Evolutionary conservation across 2,888 invertebrate genomes (phyloP).

Genomic region (Mimachlamys varia): DNA sequence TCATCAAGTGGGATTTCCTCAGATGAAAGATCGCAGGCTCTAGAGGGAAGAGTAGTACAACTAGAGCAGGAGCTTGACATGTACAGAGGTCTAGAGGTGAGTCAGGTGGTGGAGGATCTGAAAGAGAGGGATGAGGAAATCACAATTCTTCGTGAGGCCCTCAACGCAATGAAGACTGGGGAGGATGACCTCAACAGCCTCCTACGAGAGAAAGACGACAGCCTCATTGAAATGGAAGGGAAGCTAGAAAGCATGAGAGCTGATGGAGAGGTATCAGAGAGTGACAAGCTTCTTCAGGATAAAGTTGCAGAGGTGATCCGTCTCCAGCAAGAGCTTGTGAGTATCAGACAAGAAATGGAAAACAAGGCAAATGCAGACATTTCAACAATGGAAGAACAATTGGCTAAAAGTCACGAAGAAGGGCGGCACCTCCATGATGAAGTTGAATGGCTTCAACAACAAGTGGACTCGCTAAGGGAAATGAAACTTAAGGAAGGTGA

Average conservation of each 20-base stretch:
- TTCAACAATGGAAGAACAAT: slow-evolving; percentile 50
- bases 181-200: slow-evolving; percentile 44
- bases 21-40: not conserved
- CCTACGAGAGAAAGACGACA: slow-evolving; percentile 34
- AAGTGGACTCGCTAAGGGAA: slow-evolving; percentile 41
- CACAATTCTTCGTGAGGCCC: slow-evolving; percentile 38
- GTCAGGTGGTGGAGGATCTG: slow-evolving; percentile 42
- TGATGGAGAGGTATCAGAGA: not conserved
- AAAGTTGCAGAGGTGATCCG: slow-evolving; percentile 53
- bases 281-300: slow-evolving; percentile 49
- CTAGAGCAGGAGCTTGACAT: slow-evolving; percentile 8
- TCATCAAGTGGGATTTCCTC: not conserved
- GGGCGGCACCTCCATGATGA: slow-evolving; percentile 43
- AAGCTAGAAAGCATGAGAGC: not conserved
- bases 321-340: slow-evolving; percentile 53
- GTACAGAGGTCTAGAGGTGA: slow-evolving; percentile 39
- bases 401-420: slow-evolving; percentile 49
- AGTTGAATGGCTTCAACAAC: slow-evolving; percentile 43
- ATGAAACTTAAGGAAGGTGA: slow-evolving; percentile 40
- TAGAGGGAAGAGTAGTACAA: not conserved
- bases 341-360: slow-evolving; percentile 40
- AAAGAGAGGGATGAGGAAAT: slow-evolving; percentile 52
- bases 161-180: slow-evolving; percentile 50
- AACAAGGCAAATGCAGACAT: slow-evolving; percentile 43
- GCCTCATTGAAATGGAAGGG: not conserved